phyloP scores from a whole-genome alignment of 2,113 vertebrate genomes.

The Eudorcas thomsonii region DNA sequence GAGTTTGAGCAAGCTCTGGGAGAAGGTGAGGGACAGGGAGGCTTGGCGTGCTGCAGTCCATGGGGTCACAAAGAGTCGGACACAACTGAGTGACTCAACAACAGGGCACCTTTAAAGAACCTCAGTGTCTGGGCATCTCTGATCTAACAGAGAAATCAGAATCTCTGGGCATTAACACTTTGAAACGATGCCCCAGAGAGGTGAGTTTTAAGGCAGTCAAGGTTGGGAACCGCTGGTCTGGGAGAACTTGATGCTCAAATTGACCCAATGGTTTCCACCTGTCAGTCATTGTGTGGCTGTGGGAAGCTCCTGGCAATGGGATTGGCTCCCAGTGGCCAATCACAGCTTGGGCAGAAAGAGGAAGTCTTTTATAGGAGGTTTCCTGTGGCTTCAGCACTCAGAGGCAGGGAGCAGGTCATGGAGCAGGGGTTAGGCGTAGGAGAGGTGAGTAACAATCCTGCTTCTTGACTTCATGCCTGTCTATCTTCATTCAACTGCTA shows the following conservation, averaged over 20 bases:
- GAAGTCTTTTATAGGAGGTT: background rate
- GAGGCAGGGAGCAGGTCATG: no score
- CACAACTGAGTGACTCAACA: background rate
- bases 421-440: background rate
- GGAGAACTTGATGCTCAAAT: background rate
- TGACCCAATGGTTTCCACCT: background rate
- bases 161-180: background rate
- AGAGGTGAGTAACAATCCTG: background rate
- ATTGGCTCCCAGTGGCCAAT: background rate
- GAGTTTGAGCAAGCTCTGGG: background rate
- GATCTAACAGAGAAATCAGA: background rate
- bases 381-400: accelerated
- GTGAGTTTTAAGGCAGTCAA: background rate
- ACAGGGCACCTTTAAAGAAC: background rate
- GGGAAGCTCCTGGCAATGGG: background rate
- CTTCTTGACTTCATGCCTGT: background rate
- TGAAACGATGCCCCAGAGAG: background rate
- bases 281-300: background rate
- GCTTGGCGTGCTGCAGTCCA: background rate
- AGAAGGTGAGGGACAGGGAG: background rate
- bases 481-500: background rate
- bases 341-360: background rate
- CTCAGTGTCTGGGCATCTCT: accelerated
- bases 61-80: background rate
- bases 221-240: background rate